phyloP scores from a whole-genome alignment of 2,113 vertebrate species.

The Neomonachus schauinslandi region DNA sequence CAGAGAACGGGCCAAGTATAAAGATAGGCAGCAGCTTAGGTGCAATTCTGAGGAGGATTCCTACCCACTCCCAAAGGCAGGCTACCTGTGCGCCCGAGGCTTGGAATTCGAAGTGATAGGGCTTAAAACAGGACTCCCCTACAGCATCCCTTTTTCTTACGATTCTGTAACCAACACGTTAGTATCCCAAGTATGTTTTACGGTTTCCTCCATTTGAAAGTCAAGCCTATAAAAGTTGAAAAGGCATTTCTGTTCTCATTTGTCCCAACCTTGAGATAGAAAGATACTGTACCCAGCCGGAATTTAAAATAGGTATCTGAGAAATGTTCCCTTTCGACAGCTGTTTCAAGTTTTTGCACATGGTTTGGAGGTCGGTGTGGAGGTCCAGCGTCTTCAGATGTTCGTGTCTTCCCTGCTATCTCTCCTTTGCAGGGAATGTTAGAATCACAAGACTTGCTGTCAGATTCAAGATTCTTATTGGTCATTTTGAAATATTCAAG shows the following conservation, averaged over 20 bases:
- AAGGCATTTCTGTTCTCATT: slow-evolving; percentile 70
- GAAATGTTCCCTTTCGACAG: slow-evolving; percentile 68
- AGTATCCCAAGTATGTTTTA: neutral
- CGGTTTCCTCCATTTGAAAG: slow-evolving; percentile 62
- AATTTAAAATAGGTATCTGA: slow-evolving; percentile 73
- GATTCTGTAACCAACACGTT: neutral
- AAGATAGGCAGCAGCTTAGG: slow-evolving; percentile 41
- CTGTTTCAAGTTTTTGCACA: slow-evolving; percentile 75
- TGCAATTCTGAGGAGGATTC: neutral
- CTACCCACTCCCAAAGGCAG: neutral
- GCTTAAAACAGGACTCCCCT: neutral
- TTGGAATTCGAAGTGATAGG: neutral
- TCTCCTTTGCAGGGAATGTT: slow-evolving; percentile 55
- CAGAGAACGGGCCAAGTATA: slow-evolving; percentile 51
- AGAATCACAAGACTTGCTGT: neutral
- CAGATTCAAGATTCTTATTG: slow-evolving; percentile 35
- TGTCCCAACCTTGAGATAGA: slow-evolving; percentile 54
- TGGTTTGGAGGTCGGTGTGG: slow-evolving; percentile 77
- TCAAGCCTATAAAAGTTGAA: slow-evolving; percentile 40
- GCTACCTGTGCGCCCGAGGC: neutral
- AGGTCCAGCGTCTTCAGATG: slow-evolving; percentile 72
- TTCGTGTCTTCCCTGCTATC: slow-evolving; percentile 55
- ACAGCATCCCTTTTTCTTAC: neutral
- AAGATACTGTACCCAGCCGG: slow-evolving; percentile 61
- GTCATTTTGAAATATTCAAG: slow-evolving; percentile 43